Evolutionary conservation across 2,888 invertebrate genomes (phyloP), one percentile per base, ranked within the genome.

Genomic region (Agriopis aurantiaria): DNA sequence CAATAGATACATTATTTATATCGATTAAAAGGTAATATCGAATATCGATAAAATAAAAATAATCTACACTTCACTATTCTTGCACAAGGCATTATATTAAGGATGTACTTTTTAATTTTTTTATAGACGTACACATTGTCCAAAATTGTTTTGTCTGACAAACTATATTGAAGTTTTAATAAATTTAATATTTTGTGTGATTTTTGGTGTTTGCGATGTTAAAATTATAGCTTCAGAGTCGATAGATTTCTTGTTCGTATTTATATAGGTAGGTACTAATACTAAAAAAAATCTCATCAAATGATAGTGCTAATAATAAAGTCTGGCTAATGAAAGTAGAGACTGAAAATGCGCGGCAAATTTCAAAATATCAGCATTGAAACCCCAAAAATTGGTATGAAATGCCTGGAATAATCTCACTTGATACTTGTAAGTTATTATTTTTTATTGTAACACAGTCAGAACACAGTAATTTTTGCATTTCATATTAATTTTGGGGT

Each of bases 21-120:
- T 33, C 57, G 45, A 57, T 58, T 10, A 40, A 58, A 58, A 58
- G 3, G 14, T 14, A 23, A 45, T 65, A 52, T 52, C 10, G 8
- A 66, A 48, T 72, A 71, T 73, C 70, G 67, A 75, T 72, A 64
- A 65, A 68, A 58, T 17, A 46, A 59, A 65, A 51, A 60, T 72
- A 68, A 68, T 60, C 46, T 66, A 67, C 74, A 74, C 73, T 57
- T 72, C 68, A 71, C 73, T 75, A 65, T 67, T 74, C 70, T 73
- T 70, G 74, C 74, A 75, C 75, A 66, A 69, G 49, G 58, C 55
- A 7, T 62, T 49, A 57, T 53, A 56, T 43, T 53, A 59, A 52
- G 23, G 14, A 65, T 71, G 60, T 64, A 66, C 65, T 68, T 68
- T 70, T 23, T 23, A 1, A 23, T 1, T 23, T 23, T 23, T 23